phyloP scores from a whole-genome alignment of 2,113 vertebrate species.

The Erpornis zantholeuca region DNA sequence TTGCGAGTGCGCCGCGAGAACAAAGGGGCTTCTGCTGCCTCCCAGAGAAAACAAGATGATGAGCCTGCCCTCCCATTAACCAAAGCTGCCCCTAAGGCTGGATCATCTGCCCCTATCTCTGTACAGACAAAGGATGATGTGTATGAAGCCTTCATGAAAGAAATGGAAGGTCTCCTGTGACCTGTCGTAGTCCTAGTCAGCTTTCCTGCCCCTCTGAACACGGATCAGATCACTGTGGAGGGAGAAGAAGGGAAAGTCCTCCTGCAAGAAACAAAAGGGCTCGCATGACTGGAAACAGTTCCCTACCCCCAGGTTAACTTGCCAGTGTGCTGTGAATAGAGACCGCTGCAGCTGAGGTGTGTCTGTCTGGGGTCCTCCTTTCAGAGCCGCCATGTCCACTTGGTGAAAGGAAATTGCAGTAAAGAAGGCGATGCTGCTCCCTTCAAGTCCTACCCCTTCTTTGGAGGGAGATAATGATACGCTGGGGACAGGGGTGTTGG shows the following conservation, averaged over 20 bases:
- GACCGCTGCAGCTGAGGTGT: background rate
- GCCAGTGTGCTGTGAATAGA: background rate
- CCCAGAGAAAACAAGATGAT: constrained; percentile 74
- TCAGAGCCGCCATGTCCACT: background rate
- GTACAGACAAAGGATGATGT: constrained; percentile 98
- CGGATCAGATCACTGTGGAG: background rate
- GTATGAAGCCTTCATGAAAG: constrained; percentile 98
- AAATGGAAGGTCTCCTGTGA: constrained; percentile 96
- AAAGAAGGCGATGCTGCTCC: background rate
- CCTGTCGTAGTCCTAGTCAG: background rate
- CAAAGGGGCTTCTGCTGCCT: constrained; percentile 70
- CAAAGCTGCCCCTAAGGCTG: constrained; percentile 76
- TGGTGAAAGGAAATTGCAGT: background rate
- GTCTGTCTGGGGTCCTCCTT: background rate
- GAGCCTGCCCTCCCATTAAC: constrained; percentile 73
- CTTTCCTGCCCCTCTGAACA: constrained; percentile 4
- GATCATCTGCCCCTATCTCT: constrained; percentile 73
- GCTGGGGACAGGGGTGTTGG: background rate
- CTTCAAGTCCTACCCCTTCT: background rate
- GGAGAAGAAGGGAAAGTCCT: background rate
- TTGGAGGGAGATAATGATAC: background rate
- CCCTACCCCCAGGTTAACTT: constrained; percentile 25
- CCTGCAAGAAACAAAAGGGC: background rate
- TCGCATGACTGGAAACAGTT: background rate
- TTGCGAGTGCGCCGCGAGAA: constrained; percentile 92